Percentiles rank a stretch among this genome's conserved stretches.
Evolutionary conservation across 64 coral and sea anemone genomes (phyloP).

Genomic region (Actinia tenebrosa): DNA sequence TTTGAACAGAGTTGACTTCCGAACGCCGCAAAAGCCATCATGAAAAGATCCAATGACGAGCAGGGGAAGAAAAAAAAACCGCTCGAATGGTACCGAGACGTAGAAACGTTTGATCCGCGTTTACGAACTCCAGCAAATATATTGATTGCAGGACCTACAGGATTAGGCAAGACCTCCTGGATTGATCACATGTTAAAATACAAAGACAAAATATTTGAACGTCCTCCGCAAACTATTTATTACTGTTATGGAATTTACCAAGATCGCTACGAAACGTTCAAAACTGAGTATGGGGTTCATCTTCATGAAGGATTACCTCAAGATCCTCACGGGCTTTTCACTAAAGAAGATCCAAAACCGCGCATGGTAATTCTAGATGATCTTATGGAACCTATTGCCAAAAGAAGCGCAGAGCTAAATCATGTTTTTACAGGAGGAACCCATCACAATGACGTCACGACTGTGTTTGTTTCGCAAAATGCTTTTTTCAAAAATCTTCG

Average conservation of each 20-base stretch:
- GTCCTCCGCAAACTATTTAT: not conserved
- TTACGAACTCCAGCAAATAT: slow-evolving; percentile 16
- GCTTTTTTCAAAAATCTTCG: not conserved
- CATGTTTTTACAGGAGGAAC: not conserved
- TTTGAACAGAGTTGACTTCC: too few species aligned
- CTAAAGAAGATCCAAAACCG: not conserved
- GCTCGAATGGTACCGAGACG: not conserved
- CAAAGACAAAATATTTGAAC: slow-evolving; percentile 14
- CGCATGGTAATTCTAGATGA: not conserved
- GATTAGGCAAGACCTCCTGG: slow-evolving; percentile 5
- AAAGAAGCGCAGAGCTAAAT: not conserved
- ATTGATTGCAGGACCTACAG: not conserved
- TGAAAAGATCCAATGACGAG: not conserved
- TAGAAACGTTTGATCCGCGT: not conserved
- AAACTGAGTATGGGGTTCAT: not conserved
- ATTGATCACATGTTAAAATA: not conserved
- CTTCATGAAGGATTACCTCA: not conserved
- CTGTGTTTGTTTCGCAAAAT: not conserved
- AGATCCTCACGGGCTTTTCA: not conserved
- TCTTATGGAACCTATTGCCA: not conserved
- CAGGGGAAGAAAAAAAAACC: not conserved
- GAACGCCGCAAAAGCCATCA: not conserved
- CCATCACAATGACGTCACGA: not conserved
- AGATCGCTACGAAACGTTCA: not conserved
- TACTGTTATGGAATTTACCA: slow-evolving; percentile 19